Evolutionary conservation across 2,113 vertebrate species (phyloP), one percentile per base, ranked within the genome.

Genomic region (Equus quagga): DNA sequence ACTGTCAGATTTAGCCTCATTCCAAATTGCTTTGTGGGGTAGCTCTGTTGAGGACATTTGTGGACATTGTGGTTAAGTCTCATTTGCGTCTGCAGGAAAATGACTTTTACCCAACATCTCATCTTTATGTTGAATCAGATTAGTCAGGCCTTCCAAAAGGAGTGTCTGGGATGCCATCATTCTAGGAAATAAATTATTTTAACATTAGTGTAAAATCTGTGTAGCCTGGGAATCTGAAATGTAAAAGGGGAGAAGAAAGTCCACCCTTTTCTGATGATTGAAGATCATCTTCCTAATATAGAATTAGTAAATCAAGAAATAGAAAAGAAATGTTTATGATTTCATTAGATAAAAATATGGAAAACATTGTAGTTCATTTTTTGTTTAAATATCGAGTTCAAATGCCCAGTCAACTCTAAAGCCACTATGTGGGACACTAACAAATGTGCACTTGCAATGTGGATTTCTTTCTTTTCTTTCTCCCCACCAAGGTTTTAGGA

Each of bases 331-430:
- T 58, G 7, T n/a, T 79, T 78, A 73, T 82, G 14, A 73, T 69
- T 88, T 89, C 21, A 49, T 41, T 87, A 36, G 31, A 17, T 26
- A 46, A 24, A 85, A 62, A 28, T 10, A 44, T 62, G 82, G 41
- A 90, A 85, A 85, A 46, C 8, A 19, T 11, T 8, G 46, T 5
- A 79, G 23, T 79, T 76, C 18, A 56, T 28, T 85, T 89, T n/a
- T 85, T 70, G 14, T 87, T 82, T 86, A 67, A 92, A 56, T 83
- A 87, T 73, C 31, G 70, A 75, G 26, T 83, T 91, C 58, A 88
- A 87, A 96, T 73, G 17, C 23, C 58, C 17, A 60, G 49, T 73
- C 54, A 92, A 33, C 60, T 85, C 23, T 44, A 62, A 96, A 79
- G 31, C 5, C 21, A 5, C 2, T 80, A 6, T 5, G 13, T 41